phyloP scores from a whole-genome alignment of 2,797 vertebrate species.

The Pygocentrus nattereri region DNA sequence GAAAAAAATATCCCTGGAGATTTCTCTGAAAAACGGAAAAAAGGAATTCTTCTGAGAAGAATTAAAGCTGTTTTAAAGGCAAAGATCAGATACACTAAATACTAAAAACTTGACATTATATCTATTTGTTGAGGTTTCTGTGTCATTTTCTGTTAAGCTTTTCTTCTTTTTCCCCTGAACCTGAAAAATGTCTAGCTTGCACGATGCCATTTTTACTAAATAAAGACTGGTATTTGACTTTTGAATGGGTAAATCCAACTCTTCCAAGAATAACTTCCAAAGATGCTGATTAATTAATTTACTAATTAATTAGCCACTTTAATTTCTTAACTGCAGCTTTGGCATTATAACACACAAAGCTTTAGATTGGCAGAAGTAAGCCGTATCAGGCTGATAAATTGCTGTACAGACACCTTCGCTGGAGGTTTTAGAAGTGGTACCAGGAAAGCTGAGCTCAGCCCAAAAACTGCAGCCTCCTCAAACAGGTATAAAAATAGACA shows the following conservation, averaged over 20 bases:
- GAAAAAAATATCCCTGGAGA: no score
- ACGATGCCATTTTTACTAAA: no score
- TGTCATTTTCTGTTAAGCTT: no score
- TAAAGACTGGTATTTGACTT: neutral
- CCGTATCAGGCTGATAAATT: neutral
- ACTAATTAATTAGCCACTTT: neutral
- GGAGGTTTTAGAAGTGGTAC: conserved; percentile 15
- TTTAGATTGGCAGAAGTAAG: conserved; percentile 1
- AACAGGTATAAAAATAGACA: conserved; percentile 50
- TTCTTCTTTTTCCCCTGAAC: no score
- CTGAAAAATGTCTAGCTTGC: no score
- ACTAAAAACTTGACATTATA: no score
- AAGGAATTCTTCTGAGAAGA: no score
- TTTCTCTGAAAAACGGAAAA: no score
- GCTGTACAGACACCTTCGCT: neutral
- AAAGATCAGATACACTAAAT: no score
- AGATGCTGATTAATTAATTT: neutral
- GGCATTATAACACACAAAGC: neutral
- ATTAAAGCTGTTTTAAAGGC: no score
- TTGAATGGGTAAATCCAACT: neutral
- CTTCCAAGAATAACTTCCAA: neutral
- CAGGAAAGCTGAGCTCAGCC: conserved; percentile 44
- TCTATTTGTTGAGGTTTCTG: no score
- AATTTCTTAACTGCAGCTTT: neutral
- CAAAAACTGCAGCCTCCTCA: conserved; percentile 37